A percentile compares a stretch with the other conserved stretches of the same genome.
phyloP scores from a whole-genome alignment of 2,888 invertebrate genomes.

The Pheosia gnoma region DNA sequence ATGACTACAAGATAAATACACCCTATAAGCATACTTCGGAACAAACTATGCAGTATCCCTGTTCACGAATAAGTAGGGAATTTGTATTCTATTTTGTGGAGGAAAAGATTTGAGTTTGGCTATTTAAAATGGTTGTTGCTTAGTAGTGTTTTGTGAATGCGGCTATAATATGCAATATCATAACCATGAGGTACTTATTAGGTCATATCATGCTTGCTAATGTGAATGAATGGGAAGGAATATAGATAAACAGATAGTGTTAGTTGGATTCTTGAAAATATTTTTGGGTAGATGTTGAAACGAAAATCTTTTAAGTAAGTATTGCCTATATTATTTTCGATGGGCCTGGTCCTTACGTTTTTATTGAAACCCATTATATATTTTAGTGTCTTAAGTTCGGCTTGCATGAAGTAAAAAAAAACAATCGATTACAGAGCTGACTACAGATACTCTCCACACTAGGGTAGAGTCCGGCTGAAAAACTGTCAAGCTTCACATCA shows the following conservation, averaged over 20 bases:
- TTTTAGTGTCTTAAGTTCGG: no score
- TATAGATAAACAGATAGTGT: not conserved
- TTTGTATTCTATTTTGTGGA: slow-evolving; percentile 29
- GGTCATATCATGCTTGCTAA: slow-evolving; percentile 42
- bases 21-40: slow-evolving; percentile 40
- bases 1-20: slow-evolving; percentile 57
- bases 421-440: no score
- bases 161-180: slow-evolving; percentile 61
- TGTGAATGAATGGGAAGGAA: slow-evolving; percentile 40
- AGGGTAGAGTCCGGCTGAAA: no score
- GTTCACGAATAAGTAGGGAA: slow-evolving; percentile 17
- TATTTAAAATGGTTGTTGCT: slow-evolving; percentile 15
- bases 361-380: no score
- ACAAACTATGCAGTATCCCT: slow-evolving; percentile 39
- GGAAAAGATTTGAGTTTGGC: slow-evolving; percentile 20
- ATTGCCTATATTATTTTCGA: no score
- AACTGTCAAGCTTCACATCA: no score
- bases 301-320: no score
- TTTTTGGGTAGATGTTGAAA: not conserved
- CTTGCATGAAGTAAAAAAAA: no score
- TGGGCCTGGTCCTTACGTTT: no score
- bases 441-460: no score
- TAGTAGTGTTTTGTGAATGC: slow-evolving; percentile 44
- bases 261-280: not conserved
- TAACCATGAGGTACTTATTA: slow-evolving; percentile 59